Base-by-base conservation (phyloP, 2,113 vertebrate species). In the Ochotona princeps region DNA sequence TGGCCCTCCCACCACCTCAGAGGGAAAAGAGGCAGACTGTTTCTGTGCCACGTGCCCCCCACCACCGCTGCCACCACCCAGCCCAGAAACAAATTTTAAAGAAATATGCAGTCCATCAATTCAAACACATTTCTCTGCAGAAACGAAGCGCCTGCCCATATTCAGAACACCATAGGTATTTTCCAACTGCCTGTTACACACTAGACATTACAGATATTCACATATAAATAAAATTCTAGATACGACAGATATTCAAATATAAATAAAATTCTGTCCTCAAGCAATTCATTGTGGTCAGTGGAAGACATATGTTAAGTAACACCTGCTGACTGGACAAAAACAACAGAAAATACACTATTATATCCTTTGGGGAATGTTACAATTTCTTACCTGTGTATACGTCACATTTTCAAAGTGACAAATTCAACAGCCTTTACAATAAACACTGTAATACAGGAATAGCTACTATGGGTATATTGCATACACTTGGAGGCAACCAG, bases 261-360 rank as follows among this genome's bases (percentile, higher is more conserved):
- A 94, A 61, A 84, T 65, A 90, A 85, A 72, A 90, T 83, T 20
- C 15, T 87, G 54, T 70, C 38, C 51, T 89, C 57, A 83, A 70
- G 25, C 25, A 91, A 44, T 63, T 90, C n/a, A 70, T 1, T 26
- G 57, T 54, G 26, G 57, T 63, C 49, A 84, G 30, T 84, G 17
- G 89, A 95, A 74, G 54, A 57, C 18, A 38, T 23, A 84, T 7
- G 11, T 54, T 82, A 67, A 91, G 7, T 54, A 89, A 60, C 38
- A 91, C 87, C 0, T 89, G 85, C 47, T 76, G 47, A 94, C 21
- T 76, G 15, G 88, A 83, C 14, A 78, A 94, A 57, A 49, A 80
- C 78, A 47, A 83, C 0, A 96, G 35, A 92, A 96, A 92, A 95
- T 57, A 15, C 35, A 74, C 57, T 63, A 85, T 44, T 80, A 44